Percentiles rank a stretch among this genome's conserved stretches.
Evolutionary conservation across 2,113 vertebrate genomes (phyloP).

Genomic region (Dipodomys spectabilis): DNA sequence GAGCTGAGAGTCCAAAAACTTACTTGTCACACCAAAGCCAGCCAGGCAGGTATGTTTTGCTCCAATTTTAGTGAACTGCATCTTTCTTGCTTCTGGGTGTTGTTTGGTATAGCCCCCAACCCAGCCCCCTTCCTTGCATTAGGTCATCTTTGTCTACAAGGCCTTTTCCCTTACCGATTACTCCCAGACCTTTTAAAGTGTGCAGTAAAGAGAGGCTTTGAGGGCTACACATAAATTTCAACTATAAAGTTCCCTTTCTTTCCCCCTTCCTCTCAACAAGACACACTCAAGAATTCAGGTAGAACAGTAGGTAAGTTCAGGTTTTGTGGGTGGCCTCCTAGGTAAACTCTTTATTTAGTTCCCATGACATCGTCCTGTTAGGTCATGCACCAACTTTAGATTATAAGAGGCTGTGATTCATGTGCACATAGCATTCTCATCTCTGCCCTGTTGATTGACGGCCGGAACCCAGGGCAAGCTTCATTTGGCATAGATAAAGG

Average conservation of each 20-base stretch:
- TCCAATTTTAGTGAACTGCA: not conserved
- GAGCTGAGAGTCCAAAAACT: not conserved
- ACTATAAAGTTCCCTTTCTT: not conserved
- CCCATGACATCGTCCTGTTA: conserved; percentile 44
- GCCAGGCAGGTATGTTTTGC: not conserved
- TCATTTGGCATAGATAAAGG: not conserved
- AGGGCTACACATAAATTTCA: not conserved
- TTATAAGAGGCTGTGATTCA: not conserved
- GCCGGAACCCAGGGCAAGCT: not conserved
- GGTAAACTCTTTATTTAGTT: conserved; percentile 46
- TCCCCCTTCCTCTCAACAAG: not conserved
- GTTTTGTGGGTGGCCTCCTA: not conserved
- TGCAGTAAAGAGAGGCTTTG: not conserved
- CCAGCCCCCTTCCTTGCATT: not conserved
- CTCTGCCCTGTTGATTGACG: not conserved
- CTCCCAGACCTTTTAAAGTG: not conserved
- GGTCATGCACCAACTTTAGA: not conserved
- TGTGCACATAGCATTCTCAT: not conserved
- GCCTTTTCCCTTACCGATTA: not conserved
- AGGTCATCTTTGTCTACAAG: not conserved
- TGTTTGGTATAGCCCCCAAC: too few species aligned
- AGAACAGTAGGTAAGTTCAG: not conserved
- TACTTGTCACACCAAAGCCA: not conserved
- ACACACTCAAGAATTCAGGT: not conserved
- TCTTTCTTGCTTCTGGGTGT: not conserved